These are phyloP conservation scores for Calephelis virginiensis DNA, from an alignment of 1,140 invertebrate genomes.

Conservation along the genomic window DNA sequence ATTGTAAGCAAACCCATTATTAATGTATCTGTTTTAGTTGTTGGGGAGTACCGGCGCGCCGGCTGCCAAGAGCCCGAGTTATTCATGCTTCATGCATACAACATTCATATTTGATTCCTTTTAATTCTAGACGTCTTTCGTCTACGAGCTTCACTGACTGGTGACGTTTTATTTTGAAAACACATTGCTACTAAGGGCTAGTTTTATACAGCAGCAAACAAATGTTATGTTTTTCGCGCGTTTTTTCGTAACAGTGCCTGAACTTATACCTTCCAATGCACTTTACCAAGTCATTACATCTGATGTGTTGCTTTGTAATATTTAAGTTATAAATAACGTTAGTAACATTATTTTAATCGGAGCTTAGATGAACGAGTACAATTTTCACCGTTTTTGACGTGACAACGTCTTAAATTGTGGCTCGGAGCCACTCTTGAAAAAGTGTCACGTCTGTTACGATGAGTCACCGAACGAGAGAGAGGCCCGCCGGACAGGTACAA, in stretches of 20 bases:
- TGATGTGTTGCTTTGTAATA: too few relatives aligned
- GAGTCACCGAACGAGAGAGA: too few relatives aligned
- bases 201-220: constrained; percentile 20
- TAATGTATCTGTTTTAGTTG: constrained; percentile 76
- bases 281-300: neutral
- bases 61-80: constrained; percentile 58
- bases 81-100: constrained; percentile 71
- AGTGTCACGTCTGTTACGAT: too few relatives aligned
- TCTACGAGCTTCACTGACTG: constrained; percentile 41
- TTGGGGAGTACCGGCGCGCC: constrained; percentile 62
- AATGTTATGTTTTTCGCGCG: constrained; percentile 34
- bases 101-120: constrained; percentile 77
- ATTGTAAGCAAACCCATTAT: constrained; percentile 77
- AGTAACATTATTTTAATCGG: too few relatives aligned
- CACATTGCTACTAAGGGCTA: neutral
- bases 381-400: too few relatives aligned
- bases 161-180: constrained; percentile 51
- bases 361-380: too few relatives aligned
- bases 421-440: too few relatives aligned
- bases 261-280: neutral
- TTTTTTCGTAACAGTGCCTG: constrained; percentile 34
- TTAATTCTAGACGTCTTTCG: constrained; percentile 73
- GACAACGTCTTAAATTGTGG: too few relatives aligned
- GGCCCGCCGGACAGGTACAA: too few relatives aligned
- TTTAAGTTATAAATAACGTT: too few relatives aligned